phyloP scores from a whole-genome alignment of 37 sponge, comb jelly and placozoan genomes.

The Beroe forskalii region DNA sequence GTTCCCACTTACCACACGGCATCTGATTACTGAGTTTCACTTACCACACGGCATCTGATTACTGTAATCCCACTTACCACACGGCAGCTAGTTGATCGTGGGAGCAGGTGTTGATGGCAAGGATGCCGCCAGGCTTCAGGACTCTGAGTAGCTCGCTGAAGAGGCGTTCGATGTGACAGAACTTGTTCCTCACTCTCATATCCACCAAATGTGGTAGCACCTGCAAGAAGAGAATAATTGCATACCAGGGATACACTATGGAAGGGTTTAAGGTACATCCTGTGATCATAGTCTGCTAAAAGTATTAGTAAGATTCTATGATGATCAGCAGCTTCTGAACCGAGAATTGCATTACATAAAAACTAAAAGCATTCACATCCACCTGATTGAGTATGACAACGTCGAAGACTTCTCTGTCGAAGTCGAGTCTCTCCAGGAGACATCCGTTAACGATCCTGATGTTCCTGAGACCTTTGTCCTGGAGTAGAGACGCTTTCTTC shows the following conservation, averaged over 20 bases:
- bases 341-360: no score
- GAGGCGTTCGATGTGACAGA: background rate
- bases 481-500: slow-evolving; percentile 23
- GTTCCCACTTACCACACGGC: no score
- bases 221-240: no score
- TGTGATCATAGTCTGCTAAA: no score
- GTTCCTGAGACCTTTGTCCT: slow-evolving; percentile 6
- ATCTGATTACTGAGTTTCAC: no score
- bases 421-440: slow-evolving; percentile 21
- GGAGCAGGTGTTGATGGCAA: slow-evolving; percentile 39
- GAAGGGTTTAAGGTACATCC: no score
- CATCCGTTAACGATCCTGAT: background rate
- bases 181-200: slow-evolving; percentile 41
- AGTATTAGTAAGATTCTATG: no score
- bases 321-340: no score
- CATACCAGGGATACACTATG: no score
- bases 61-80: no score
- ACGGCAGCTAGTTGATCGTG: slow-evolving; percentile 11
- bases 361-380: no score
- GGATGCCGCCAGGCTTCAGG: slow-evolving; percentile 48
- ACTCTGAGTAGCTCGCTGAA: slow-evolving; percentile 3
- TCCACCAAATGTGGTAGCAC: slow-evolving; percentile 37
- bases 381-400: slow-evolving; percentile 46
- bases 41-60: no score
- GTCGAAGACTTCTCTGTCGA: slow-evolving; percentile 32